These are phyloP conservation scores for Pyrrhosoma nymphula DNA, from an alignment of 2,888 invertebrate genomes.

Conservation along the genomic window DNA sequence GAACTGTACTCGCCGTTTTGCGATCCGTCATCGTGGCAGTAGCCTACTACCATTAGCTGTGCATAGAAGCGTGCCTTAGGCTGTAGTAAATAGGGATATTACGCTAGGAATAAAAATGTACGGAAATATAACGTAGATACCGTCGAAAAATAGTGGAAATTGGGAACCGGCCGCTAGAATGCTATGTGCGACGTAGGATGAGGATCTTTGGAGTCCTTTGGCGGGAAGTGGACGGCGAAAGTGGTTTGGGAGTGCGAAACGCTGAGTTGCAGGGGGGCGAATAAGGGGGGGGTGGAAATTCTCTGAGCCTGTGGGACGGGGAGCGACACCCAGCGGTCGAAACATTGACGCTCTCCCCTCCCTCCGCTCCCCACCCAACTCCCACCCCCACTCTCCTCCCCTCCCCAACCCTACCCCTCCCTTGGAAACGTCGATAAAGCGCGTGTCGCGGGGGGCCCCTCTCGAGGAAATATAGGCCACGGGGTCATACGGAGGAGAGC, in stretches of 20 bases:
- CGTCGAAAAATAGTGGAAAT: too few species aligned
- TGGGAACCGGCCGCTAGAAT: too few species aligned
- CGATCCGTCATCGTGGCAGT: too few species aligned
- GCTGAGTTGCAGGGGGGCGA: not conserved
- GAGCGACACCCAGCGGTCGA: not conserved
- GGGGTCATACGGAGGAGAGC: not conserved
- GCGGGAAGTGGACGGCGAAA: not conserved
- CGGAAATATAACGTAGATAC: too few species aligned
- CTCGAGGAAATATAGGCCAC: not conserved
- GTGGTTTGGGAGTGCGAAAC: not conserved
- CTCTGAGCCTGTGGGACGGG: not conserved
- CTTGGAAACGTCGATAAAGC: conserved; percentile 10
- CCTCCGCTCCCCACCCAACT: not conserved
- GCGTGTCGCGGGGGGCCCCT: not conserved
- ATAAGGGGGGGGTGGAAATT: not conserved
- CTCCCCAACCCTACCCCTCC: not conserved
- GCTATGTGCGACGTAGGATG: not conserved
- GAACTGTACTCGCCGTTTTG: too few species aligned
- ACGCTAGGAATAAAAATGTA: too few species aligned
- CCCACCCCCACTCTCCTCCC: not conserved
- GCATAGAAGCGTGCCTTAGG: too few species aligned
- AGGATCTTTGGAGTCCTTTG: not conserved
- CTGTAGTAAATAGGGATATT: too few species aligned
- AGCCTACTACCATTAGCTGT: too few species aligned
- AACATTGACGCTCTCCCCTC: not conserved